These are phyloP conservation scores for Ophonus ardosiacus DNA, from an alignment of 2,888 invertebrate genomes.

Conservation along the genomic window DNA sequence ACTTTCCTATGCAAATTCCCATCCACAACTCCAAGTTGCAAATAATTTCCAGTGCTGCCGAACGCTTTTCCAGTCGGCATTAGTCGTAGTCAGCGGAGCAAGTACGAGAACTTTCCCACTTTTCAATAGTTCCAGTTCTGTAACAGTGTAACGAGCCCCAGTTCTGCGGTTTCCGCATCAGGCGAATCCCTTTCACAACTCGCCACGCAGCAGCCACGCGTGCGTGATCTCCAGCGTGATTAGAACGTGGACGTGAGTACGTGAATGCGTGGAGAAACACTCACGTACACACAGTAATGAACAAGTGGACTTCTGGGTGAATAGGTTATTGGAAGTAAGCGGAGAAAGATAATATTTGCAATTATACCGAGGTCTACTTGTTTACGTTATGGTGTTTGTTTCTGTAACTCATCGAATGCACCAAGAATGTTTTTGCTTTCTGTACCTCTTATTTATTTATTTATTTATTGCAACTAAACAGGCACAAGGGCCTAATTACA, in stretches of 20 bases:
- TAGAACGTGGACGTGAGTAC: constrained; percentile 17
- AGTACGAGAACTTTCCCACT: constrained; percentile 25
- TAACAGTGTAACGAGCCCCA: constrained; percentile 29
- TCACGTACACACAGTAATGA: not conserved
- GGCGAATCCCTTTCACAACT: constrained; percentile 8
- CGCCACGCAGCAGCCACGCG: not conserved
- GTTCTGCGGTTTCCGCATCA: constrained; percentile 18
- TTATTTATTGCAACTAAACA: no score
- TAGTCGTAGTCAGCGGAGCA: not conserved
- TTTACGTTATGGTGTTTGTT: no score
- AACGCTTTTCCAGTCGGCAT: not conserved
- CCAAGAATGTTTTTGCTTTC: no score
- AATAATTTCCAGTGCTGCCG: constrained; percentile 1
- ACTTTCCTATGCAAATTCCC: not conserved
- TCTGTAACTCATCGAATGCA: no score
- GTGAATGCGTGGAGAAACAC: constrained; percentile 2
- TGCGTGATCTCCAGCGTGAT: constrained; percentile 26
- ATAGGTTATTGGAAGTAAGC: not conserved
- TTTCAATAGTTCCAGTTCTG: constrained; percentile 22
- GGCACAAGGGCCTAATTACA: no score
- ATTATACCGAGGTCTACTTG: no score
- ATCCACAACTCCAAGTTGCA: not conserved
- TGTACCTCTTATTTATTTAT: no score
- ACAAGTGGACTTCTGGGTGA: not conserved
- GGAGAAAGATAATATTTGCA: no score